phyloP scores from a whole-genome alignment of 2,888 invertebrate species.

The Hydroisotoma schaefferi region DNA sequence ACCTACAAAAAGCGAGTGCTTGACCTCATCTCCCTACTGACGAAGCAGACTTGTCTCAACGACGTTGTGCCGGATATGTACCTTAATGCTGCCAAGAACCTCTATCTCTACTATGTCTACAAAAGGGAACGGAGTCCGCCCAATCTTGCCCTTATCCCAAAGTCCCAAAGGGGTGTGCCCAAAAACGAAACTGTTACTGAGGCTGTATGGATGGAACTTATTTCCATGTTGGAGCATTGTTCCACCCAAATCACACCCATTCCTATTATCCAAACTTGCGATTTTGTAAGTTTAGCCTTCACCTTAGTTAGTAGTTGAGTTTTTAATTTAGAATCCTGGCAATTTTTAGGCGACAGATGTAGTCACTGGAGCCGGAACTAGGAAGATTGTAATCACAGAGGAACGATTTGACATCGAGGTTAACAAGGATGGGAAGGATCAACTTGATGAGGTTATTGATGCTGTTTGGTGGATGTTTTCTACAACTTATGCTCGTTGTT shows the following conservation, averaged over 20 bases:
- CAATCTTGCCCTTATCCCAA: not conserved
- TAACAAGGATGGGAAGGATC: not conserved
- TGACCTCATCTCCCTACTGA: conserved; percentile 18
- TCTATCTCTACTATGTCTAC: conserved; percentile 21
- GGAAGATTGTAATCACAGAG: not conserved
- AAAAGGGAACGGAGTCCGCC: conserved; percentile 6
- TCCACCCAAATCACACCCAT: conserved; percentile 8
- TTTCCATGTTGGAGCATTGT: conserved; percentile 10
- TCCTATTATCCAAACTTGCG: conserved; percentile 4
- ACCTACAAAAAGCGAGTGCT: conserved; percentile 24
- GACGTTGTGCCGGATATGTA: conserved; percentile 16
- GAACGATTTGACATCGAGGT: conserved; percentile 18
- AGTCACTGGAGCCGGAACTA: not conserved
- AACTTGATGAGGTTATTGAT: conserved; percentile 22
- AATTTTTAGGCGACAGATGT: conserved; percentile 10
- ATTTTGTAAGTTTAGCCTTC: conserved; percentile 2
- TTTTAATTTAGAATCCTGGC: not conserved
- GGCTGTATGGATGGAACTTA: conserved; percentile 15
- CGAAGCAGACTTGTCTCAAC: conserved; percentile 20
- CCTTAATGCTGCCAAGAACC: conserved; percentile 25
- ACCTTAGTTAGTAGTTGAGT: not conserved
- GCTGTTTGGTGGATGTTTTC: conserved; percentile 32
- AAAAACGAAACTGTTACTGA: not conserved
- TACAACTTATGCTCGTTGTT: conserved; percentile 25
- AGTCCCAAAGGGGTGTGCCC: no score